Base-by-base conservation (phyloP, 2,797 vertebrate species). In the Cryptoprocta ferox region DNA sequence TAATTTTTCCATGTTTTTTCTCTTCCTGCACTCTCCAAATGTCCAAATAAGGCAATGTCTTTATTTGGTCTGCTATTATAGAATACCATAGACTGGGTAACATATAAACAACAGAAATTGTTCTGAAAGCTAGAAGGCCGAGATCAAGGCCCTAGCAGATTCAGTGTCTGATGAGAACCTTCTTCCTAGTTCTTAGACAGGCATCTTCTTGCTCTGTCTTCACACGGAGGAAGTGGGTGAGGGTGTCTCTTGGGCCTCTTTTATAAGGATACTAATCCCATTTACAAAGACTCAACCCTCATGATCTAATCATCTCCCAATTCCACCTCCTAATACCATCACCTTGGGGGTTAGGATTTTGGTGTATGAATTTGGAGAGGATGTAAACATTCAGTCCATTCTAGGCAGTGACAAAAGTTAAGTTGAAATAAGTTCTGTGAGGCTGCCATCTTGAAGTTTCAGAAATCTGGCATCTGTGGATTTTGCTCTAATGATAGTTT, bases 401-500 rank as follows among this genome's bases (percentile, higher is more conserved):
- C 26, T 39, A 39, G 15, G 28, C 42, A 45, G 26, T 75, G 71
- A 75, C 42, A 75, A 75, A 42, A 45, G 71, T 75, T 45, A 32
- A 75, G 71, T 16, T 18, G 71, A 75, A 75, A 10, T 30, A 18
- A 30, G 39, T 45, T 45, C 39, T 75, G 39, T 42, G 71, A 75
- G 71, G 71, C 39, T 30, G 39, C 42, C 39, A 18, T 45, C 71
- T 75, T 45, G 39, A 75, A 45, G 42, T 75, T 75, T 45, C 15
- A 30, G 42, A 32, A 75, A 75, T 45, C 78, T 70, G 50, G 37
- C 26, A 19, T 56, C 89, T 68, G 89, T 56, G 59, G 78, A 30
- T 88, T 88, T 95, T 82, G 37, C n/a, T 61, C 48, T 61, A 76
- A 83, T 50, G 56, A 48, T 76, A 56, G 48, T 92, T 92, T 83